Base-by-base conservation (phyloP, 1,140 invertebrate genomes). In the Cephus cinctus region DNA sequence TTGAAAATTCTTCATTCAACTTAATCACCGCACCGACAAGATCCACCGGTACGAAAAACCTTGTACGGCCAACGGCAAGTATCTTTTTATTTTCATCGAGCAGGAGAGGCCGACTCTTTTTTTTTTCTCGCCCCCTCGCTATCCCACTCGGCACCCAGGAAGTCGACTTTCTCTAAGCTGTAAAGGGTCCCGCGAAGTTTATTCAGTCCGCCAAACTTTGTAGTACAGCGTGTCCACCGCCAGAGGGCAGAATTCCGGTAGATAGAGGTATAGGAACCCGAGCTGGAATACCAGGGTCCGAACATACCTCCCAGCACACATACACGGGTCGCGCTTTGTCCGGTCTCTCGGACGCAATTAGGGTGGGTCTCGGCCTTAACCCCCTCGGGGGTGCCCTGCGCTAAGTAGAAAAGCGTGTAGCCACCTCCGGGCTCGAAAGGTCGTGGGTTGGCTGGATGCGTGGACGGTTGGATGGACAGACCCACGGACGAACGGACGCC, bases 321-420 rank as follows among this genome's bases (percentile, higher is more conserved):
- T 70, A 76, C 73, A 75, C 67, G 67, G 55, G 58, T 70, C 62
- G 52, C 69, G 73, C 73, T 75, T 76, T 74, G 73, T 76, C 74
- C 73, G 56, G 57, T 76, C 74, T 72, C 73, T 75, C 69, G 74
- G 71, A 75, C 71, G 74, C 71, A 76, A 76, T 76, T 76, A 76
- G 74, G 74, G 70, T 72, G 72, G 70, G 68, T 68, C 65, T 69
- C 62, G 58, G 61, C 52, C 60, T 54, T 57, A 57, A 61, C 46
- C 59, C 68, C 68, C 63, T 61, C 56, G 59, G 63, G 68, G 69
- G 56, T 61, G 63, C 57, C 65, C 61, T 59, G 60, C 63, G 62
- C 68, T 75, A 76, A 76, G 74, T 76, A 76, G 74, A 76, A 76
- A 76, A 76, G 73, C 74, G 73, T 76, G 74, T 76, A 69, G 61